Evolutionary conservation across 2,888 invertebrate species (phyloP).

Genomic region (Gari tellinella): DNA sequence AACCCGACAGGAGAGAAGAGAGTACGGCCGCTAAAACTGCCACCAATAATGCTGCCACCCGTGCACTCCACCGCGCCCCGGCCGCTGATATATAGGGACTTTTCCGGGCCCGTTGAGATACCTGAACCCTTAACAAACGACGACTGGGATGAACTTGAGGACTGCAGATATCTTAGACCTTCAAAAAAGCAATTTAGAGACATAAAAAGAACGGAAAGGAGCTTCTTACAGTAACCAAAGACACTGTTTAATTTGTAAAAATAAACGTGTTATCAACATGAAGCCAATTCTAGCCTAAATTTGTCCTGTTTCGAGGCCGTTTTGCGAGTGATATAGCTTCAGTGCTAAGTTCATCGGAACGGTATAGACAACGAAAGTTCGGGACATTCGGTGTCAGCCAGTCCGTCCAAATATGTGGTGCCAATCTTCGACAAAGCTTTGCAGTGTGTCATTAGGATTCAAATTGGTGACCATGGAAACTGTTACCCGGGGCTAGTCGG

Average conservation of each 20-base stretch:
- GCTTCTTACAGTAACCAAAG: conserved; percentile 8
- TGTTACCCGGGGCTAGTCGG: too few relatives aligned
- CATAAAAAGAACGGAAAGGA: conserved; percentile 30
- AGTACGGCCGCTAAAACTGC: conserved; percentile 66
- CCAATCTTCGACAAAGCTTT: too few relatives aligned
- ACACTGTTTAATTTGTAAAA: neutral
- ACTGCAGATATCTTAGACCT: conserved; percentile 72
- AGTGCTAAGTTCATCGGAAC: too few relatives aligned
- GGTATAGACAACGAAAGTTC: too few relatives aligned
- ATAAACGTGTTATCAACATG: too few relatives aligned
- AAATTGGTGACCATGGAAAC: too few relatives aligned
- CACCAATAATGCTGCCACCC: conserved; percentile 70
- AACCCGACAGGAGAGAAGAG: conserved; percentile 29
- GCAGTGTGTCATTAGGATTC: too few relatives aligned
- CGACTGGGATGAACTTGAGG: conserved; percentile 73
- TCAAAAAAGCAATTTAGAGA: conserved; percentile 53
- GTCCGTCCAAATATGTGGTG: too few relatives aligned
- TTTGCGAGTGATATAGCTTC: too few relatives aligned
- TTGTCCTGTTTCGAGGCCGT: too few relatives aligned
- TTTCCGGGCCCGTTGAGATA: conserved; percentile 47
- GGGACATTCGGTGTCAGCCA: too few relatives aligned
- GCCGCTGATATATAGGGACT: conserved; percentile 64
- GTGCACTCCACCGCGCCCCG: conserved; percentile 64
- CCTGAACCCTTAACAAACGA: conserved; percentile 63
- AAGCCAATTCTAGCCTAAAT: too few relatives aligned